Percentiles rank a stretch among this genome's conserved stretches.
These are phyloP conservation scores for Nephrotoma appendiculata DNA, from an alignment of 2,888 invertebrate genomes.

Conservation along the genomic window DNA sequence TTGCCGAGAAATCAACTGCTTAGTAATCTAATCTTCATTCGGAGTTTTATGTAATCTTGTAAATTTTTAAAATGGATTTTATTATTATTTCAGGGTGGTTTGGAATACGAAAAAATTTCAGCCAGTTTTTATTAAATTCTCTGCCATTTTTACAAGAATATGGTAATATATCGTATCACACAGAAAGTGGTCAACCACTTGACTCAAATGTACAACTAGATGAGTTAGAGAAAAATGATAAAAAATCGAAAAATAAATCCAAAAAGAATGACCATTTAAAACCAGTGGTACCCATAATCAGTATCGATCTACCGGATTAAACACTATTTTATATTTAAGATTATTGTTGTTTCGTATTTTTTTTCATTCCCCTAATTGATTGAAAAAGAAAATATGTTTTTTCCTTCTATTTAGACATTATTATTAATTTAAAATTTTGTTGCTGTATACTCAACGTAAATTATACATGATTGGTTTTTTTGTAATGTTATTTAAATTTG, in stretches of 20 bases:
- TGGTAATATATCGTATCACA: conserved; percentile 92
- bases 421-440: not conserved
- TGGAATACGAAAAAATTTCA: conserved; percentile 94
- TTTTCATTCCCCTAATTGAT: not conserved
- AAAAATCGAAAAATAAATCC: conserved; percentile 49
- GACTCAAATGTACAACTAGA: conserved; percentile 22
- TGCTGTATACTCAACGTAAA: not conserved
- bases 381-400: not conserved
- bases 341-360: not conserved
- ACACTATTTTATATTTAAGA: not conserved
- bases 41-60: too few species aligned
- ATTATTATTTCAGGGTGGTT: conserved; percentile 79
- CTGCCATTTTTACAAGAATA: conserved; percentile 95
- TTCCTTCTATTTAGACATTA: not conserved
- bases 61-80: not conserved
- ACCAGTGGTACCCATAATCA: conserved; percentile 76
- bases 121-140: conserved; percentile 84
- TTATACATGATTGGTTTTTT: not conserved
- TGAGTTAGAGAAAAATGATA: conserved; percentile 37
- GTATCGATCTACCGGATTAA: conserved; percentile 87
- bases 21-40: too few species aligned
- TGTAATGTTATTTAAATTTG: not conserved
- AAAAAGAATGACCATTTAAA: conserved; percentile 65
- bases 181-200: conserved; percentile 33
- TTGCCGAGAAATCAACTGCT: too few species aligned